These are phyloP conservation scores for Cyprinodon variegatus DNA, from an alignment of 2,113 vertebrate species.

Conservation along the genomic window DNA sequence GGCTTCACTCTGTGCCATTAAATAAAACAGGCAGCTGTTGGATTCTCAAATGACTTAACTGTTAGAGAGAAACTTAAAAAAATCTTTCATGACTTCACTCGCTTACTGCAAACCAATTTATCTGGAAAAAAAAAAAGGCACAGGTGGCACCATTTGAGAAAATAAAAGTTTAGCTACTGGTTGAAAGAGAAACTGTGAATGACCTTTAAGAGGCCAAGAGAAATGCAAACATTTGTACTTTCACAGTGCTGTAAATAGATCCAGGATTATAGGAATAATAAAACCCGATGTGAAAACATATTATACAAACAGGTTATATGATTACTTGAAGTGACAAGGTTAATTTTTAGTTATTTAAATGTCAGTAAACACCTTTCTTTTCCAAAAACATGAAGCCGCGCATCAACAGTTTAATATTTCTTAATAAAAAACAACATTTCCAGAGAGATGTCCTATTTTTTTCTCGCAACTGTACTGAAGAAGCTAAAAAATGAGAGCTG, in stretches of 20 bases:
- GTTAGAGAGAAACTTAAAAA: background rate
- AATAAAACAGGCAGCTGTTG: background rate
- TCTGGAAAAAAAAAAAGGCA: background rate
- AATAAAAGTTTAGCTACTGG: background rate
- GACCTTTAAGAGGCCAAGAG: background rate
- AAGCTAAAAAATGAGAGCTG: background rate
- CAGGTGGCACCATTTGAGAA: background rate
- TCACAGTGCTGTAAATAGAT: too few relatives aligned
- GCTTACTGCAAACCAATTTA: background rate
- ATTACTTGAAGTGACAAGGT: too few relatives aligned
- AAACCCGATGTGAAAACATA: too few relatives aligned
- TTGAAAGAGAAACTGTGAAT: background rate
- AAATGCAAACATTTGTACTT: background rate
- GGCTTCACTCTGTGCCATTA: too few relatives aligned
- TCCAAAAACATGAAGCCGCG: background rate
- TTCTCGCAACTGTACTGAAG: too few relatives aligned
- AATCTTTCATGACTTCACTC: background rate
- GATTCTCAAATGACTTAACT: background rate
- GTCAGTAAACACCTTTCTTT: background rate
- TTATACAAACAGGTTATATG: too few relatives aligned
- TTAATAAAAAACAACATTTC: background rate
- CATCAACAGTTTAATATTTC: background rate
- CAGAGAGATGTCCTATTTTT: background rate
- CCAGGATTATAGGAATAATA: too few relatives aligned
- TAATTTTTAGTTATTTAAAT: background rate